Evolutionary conservation across 2,888 invertebrate genomes (phyloP), one percentile per base, ranked within the genome.

Genomic region (Synergus japonicus): DNA sequence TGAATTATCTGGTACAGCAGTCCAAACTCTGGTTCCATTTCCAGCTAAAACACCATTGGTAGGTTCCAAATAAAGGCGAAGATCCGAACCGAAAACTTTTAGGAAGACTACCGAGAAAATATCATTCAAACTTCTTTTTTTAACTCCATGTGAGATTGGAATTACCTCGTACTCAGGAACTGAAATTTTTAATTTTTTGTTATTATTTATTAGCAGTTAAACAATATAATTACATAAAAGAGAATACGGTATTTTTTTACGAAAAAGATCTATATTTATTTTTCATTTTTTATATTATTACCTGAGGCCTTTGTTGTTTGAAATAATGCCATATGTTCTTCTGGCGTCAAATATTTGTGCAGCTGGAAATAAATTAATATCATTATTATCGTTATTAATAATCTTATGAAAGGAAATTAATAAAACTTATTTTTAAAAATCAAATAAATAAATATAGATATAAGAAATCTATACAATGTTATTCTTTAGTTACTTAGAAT

Each of bases 101-200:
- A 90, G 43, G 76, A 85, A 83, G 13, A 89, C 63, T 15, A 18
- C 49, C 49, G 79, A 69, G 1, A 43, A 41, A 2, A 22, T 18
- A 63, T 43, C 54, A 8, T 64, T 22, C 8, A 78, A 76, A 7
- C 63, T 37, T 37, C 64, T 69, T 43, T 79, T 78, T 0, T 79
- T 44, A 37, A 85, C 79, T 0, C 81, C 84, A 78, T 89, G 89
- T 29, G 78, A 64, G 15, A 90, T 78, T 10, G 86, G 80, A 4
- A 90, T 89, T 3, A 91, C 80, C 78, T 90, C 88, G 77, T 90
- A 88, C 1, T 88, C 82, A 1, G 91, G 90, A 63, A 90, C 90
- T 91, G 58, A 29, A 85, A 81, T 69, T 13, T 37, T 37, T 37
- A 46, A 46, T 46, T 46, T 46, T 46, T 10, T 46, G 12, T 4